Evolutionary conservation across 1,140 invertebrate species (phyloP).

Genomic region (Diuraphis noxia): DNA sequence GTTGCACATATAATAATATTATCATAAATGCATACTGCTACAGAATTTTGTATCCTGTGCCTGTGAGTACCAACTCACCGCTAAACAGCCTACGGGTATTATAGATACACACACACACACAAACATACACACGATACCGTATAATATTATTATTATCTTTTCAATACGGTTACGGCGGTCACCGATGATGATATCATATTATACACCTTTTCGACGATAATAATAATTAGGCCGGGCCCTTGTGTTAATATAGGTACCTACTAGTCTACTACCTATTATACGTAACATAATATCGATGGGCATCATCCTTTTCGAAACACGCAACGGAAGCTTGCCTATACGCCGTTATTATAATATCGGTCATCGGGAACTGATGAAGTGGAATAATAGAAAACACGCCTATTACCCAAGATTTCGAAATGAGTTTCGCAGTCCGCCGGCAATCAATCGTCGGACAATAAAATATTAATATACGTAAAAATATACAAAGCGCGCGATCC

Average conservation of each 20-base stretch:
- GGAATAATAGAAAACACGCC: neutral
- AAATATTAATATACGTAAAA: neutral
- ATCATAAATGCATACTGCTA: neutral
- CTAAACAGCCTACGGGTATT: constrained; percentile 5
- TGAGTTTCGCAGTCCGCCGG: neutral
- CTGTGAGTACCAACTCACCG: neutral
- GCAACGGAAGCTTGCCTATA: neutral
- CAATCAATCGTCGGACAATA: neutral
- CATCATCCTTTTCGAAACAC: neutral
- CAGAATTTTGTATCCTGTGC: neutral
- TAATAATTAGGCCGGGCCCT: neutral
- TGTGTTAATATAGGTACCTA: neutral
- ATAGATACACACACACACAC: neutral
- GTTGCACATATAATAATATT: neutral
- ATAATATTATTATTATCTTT: neutral
- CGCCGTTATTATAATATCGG: too few species aligned
- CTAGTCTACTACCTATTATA: too few species aligned
- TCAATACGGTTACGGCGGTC: neutral
- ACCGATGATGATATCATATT: neutral
- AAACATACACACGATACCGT: neutral
- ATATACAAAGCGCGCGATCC: neutral
- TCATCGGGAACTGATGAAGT: neutral
- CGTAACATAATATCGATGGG: neutral
- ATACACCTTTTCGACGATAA: neutral
- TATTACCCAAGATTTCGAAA: neutral